Evolutionary conservation across 2,888 invertebrate species (phyloP).

Genomic region (Drosophila barbarae): DNA sequence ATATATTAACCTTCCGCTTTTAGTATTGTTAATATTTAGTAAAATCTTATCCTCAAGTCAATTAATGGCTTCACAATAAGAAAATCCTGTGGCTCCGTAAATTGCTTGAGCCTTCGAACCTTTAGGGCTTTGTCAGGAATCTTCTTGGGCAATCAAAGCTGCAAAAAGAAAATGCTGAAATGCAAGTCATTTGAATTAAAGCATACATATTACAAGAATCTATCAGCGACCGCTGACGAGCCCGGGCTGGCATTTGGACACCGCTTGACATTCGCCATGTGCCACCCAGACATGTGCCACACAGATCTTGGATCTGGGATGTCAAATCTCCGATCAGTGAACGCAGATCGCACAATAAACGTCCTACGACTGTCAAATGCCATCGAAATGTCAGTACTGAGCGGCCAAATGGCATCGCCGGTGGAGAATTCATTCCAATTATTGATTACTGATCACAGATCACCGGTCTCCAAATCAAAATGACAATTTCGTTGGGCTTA

Average conservation of each 20-base stretch:
- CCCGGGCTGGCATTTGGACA: conserved; percentile 15
- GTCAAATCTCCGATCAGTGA: conserved; percentile 15
- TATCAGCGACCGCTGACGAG: conserved; percentile 2
- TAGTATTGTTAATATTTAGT: background rate
- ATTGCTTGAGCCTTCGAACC: conserved; percentile 35
- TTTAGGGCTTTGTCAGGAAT: conserved; percentile 7
- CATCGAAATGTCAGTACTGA: conserved; percentile 62
- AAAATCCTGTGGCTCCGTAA: conserved; percentile 28
- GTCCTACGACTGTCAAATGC: conserved; percentile 70
- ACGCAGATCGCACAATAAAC: conserved; percentile 56
- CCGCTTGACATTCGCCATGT: conserved; percentile 11
- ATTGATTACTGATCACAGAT: conserved; percentile 15
- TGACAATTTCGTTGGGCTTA: conserved; percentile 45
- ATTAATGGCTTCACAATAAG: background rate
- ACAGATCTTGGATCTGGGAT: conserved; percentile 10
- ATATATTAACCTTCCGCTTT: background rate
- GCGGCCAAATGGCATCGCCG: conserved; percentile 49
- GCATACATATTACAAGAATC: conserved; percentile 18
- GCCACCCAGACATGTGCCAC: conserved; percentile 11
- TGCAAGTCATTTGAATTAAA: conserved; percentile 8
- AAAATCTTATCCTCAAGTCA: background rate
- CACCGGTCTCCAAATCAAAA: conserved; percentile 29
- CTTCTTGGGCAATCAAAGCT: too few relatives aligned
- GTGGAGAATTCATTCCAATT: conserved; percentile 35
- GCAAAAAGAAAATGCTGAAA: background rate